These are phyloP conservation scores for Microctenopoma lineatum DNA, from an alignment of 2,797 vertebrate genomes.

Conservation along the genomic window DNA sequence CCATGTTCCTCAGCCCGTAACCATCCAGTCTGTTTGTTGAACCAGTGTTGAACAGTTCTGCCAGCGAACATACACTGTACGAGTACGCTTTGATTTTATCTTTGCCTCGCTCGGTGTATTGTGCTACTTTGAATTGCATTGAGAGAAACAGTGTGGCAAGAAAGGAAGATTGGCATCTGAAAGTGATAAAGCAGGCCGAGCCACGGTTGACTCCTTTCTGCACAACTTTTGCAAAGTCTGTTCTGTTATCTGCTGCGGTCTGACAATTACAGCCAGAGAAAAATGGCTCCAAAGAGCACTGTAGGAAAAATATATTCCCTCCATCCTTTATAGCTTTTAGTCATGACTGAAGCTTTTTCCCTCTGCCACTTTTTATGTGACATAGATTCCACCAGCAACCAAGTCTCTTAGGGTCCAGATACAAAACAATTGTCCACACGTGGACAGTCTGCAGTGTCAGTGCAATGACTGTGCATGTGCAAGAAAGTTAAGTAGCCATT, in stretches of 20 bases:
- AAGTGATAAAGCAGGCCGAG: neutral
- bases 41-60: conserved; percentile 7
- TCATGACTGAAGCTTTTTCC: too few relatives aligned
- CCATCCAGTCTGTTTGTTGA: conserved; percentile 54
- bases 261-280: neutral
- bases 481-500: too few relatives aligned
- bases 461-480: too few relatives aligned
- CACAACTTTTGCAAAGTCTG: neutral
- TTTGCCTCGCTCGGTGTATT: neutral
- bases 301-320: too few relatives aligned
- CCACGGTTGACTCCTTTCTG: neutral
- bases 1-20: conserved; percentile 45
- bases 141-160: neutral
- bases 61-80: conserved; percentile 15
- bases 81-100: conserved; percentile 5
- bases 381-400: too few relatives aligned
- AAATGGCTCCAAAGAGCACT: neutral
- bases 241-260: neutral
- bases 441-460: too few relatives aligned
- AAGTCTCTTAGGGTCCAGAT: too few relatives aligned
- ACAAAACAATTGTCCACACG: too few relatives aligned
- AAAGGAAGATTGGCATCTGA: neutral
- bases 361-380: too few relatives aligned
- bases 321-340: too few relatives aligned
- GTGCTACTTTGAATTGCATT: neutral